Conservation (phyloP, 1,140 invertebrate species). For the Wiebesia pumilae region DNA sequence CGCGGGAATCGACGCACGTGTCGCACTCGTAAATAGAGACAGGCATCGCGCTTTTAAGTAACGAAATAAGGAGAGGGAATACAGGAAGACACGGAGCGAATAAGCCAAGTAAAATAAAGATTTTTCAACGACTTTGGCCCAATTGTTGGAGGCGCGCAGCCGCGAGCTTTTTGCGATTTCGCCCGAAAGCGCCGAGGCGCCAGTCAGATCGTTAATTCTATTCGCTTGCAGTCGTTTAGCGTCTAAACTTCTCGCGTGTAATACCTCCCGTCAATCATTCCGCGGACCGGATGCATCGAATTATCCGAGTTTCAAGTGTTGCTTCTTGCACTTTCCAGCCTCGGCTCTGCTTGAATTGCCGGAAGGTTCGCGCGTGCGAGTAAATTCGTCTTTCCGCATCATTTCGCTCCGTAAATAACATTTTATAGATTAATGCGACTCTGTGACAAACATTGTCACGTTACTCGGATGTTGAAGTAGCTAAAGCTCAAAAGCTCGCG, state of each 20-base stretch:
- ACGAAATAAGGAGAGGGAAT: neutral
- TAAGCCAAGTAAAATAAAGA: neutral
- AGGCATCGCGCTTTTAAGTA: neutral
- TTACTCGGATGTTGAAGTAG: neutral
- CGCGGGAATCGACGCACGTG: neutral
- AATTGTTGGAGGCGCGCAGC: neutral
- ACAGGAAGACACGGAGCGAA: neutral
- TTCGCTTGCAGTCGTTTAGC: neutral
- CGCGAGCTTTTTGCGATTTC: too few relatives aligned
- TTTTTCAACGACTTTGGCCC: slow-evolving; percentile 8
- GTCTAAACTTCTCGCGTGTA: neutral
- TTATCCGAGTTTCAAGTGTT: slow-evolving; percentile 2
- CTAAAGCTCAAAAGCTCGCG: neutral
- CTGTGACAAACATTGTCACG: neutral
- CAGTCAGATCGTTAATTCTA: slow-evolving; percentile 33
- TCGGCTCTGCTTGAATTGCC: neutral
- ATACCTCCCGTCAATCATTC: neutral
- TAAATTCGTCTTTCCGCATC: too few relatives aligned
- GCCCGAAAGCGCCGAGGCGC: too few relatives aligned
- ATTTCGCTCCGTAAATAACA: neutral
- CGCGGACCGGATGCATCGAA: slow-evolving; percentile 28
- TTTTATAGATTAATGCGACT: neutral
- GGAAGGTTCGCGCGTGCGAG: neutral
- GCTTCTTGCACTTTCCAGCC: neutral
- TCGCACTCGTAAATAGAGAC: neutral